phyloP scores from a whole-genome alignment of 2,888 invertebrate genomes.

The Theretra japonica region DNA sequence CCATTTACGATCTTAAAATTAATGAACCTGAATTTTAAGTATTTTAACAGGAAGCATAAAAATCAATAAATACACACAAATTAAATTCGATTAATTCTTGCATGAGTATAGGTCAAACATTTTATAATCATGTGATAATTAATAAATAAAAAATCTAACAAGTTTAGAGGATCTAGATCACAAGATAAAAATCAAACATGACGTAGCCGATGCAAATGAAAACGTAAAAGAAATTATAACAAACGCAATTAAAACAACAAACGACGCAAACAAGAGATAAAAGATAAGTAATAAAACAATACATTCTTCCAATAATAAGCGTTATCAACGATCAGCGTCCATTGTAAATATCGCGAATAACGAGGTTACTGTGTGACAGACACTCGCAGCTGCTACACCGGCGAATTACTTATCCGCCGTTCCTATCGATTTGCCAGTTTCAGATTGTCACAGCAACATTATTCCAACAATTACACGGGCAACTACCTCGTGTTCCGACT shows the following conservation, averaged over 20 bases:
- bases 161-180: too few relatives aligned
- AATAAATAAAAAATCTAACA: too few relatives aligned
- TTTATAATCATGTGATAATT: too few relatives aligned
- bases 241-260: conserved; percentile 7
- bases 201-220: background rate
- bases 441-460: conserved; percentile 46
- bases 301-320: conserved; percentile 15
- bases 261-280: conserved; percentile 8
- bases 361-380: conserved; percentile 48
- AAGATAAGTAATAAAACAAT: conserved; percentile 22
- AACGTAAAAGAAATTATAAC: background rate
- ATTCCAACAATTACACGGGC: conserved; percentile 23
- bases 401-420: conserved; percentile 57
- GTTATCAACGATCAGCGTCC: conserved; percentile 25
- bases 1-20: too few relatives aligned
- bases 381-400: conserved; percentile 55
- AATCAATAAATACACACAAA: too few relatives aligned
- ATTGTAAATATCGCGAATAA: conserved; percentile 38
- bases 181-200: background rate
- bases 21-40: too few relatives aligned
- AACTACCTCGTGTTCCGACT: background rate
- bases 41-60: too few relatives aligned
- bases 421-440: conserved; percentile 57
- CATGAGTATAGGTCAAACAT: too few relatives aligned
- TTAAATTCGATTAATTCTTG: too few relatives aligned